These are phyloP conservation scores for Tiliqua scincoides DNA, from an alignment of 2,113 vertebrate genomes.

Conservation along the genomic window DNA sequence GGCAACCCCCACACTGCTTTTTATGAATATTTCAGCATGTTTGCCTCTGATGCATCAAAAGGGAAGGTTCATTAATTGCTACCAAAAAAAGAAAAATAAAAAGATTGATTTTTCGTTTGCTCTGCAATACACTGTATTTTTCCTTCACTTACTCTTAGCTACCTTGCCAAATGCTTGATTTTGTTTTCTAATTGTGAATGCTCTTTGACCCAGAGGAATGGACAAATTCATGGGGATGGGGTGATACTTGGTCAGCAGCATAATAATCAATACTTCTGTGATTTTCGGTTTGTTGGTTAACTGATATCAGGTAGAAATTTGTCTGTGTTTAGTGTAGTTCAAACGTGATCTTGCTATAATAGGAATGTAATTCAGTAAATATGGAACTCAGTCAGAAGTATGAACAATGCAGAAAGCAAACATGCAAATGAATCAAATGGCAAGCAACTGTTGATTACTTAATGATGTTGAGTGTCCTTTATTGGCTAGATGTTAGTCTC, in stretches of 20 bases:
- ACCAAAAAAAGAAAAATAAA: constrained; percentile 64
- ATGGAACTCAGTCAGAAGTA: not conserved
- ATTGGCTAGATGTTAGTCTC: not conserved
- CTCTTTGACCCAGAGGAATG: constrained; percentile 58
- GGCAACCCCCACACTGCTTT: constrained; percentile 36
- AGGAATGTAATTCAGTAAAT: not conserved
- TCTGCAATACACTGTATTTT: constrained; percentile 51
- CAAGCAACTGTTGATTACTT: not conserved
- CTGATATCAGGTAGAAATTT: not conserved
- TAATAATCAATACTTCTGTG: constrained; percentile 11
- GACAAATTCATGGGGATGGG: constrained; percentile 29
- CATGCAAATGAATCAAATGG: not conserved
- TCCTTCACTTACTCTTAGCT: constrained; percentile 39
- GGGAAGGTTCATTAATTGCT: constrained; percentile 63
- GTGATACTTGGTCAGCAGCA: constrained; percentile 9
- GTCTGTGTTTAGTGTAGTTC: not conserved
- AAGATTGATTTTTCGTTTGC: constrained; percentile 67
- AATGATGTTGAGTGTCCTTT: not conserved
- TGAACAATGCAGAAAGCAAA: not conserved
- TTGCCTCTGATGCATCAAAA: constrained; percentile 65
- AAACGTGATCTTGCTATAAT: not conserved
- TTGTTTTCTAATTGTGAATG: constrained; percentile 49
- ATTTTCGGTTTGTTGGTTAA: not conserved
- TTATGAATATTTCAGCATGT: constrained; percentile 64
- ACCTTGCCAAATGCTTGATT: constrained; percentile 40